Percentiles rank a stretch among this genome's conserved stretches.
These are phyloP conservation scores for Cyprinodon tularosa DNA, from an alignment of 2,113 vertebrate species.

Conservation along the genomic window DNA sequence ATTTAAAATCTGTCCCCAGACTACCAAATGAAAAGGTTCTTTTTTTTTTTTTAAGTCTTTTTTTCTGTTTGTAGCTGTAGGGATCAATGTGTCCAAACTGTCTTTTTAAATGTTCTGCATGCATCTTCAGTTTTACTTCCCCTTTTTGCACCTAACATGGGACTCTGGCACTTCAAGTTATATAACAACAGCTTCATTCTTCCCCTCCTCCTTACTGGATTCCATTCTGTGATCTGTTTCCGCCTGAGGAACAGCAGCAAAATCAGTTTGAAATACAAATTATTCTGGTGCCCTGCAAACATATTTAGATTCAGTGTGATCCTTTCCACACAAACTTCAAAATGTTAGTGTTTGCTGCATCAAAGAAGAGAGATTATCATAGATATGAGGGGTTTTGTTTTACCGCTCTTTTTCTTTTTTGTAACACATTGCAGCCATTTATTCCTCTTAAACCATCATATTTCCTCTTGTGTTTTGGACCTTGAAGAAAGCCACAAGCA, in stretches of 20 bases:
- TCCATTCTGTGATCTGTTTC: conserved; percentile 11
- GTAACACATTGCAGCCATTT: no score
- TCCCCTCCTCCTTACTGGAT: conserved; percentile 11
- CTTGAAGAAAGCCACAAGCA: no score
- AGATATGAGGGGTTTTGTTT: background rate
- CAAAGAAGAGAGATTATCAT: background rate
- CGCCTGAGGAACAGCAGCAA: background rate
- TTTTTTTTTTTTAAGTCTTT: no score
- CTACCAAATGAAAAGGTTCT: background rate
- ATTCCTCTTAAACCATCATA: no score
- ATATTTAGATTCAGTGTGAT: background rate
- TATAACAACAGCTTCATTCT: conserved; percentile 36
- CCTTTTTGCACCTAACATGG: conserved; percentile 25
- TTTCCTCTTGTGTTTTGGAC: no score
- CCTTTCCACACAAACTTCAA: background rate
- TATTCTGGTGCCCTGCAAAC: background rate
- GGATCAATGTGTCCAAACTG: conserved; percentile 8
- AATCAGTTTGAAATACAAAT: background rate
- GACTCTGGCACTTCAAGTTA: conserved; percentile 10
- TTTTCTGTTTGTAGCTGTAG: background rate
- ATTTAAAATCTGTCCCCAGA: background rate
- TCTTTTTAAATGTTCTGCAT: conserved; percentile 9
- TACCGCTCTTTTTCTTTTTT: no score
- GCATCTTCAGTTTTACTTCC: conserved; percentile 49
- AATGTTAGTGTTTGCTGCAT: no score